Percentiles rank a stretch among this genome's conserved stretches.
phyloP scores from a whole-genome alignment of 2,888 invertebrate genomes.

The Oithona nana region DNA sequence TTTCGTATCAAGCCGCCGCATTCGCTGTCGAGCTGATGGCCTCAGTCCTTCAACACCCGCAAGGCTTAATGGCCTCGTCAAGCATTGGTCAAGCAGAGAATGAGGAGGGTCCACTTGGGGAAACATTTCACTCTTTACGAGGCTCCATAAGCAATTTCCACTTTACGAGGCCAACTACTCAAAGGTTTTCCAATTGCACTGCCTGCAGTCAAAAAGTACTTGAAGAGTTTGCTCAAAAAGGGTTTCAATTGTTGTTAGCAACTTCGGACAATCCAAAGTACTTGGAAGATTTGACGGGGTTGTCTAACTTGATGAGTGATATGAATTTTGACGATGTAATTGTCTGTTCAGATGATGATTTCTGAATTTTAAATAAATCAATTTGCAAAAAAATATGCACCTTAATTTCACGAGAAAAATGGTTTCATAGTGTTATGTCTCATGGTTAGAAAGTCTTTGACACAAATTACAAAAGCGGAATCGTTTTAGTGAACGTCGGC shows the following conservation, averaged over 20 bases:
- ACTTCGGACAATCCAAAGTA: slow-evolving; percentile 60
- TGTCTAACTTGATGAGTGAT: slow-evolving; percentile 36
- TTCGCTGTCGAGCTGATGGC: slow-evolving; percentile 68
- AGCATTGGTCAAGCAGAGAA: slow-evolving; percentile 23
- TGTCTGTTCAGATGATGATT: background rate
- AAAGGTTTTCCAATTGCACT: slow-evolving; percentile 71
- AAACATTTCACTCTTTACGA: slow-evolving; percentile 77
- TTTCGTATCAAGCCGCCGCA: slow-evolving; percentile 66
- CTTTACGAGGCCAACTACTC: slow-evolving; percentile 60
- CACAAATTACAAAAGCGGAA: too few relatives aligned
- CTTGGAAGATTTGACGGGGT: slow-evolving; percentile 67
- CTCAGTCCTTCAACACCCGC: slow-evolving; percentile 63
- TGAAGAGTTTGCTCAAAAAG: slow-evolving; percentile 31
- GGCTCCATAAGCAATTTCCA: slow-evolving; percentile 61
- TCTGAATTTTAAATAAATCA: too few relatives aligned
- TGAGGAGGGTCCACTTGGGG: slow-evolving; percentile 47
- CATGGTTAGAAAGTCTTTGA: too few relatives aligned
- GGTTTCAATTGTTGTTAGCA: slow-evolving; percentile 50
- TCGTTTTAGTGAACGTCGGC: too few relatives aligned
- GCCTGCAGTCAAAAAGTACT: slow-evolving; percentile 53
- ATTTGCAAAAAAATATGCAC: too few relatives aligned
- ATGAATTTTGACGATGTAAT: slow-evolving; percentile 25
- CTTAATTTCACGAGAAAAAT: too few relatives aligned
- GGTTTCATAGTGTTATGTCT: too few relatives aligned
- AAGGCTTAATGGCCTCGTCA: slow-evolving; percentile 36